These are phyloP conservation scores for Scomberomorus guttatus DNA, from an alignment of 2,797 vertebrate genomes.

Conservation along the genomic window DNA sequence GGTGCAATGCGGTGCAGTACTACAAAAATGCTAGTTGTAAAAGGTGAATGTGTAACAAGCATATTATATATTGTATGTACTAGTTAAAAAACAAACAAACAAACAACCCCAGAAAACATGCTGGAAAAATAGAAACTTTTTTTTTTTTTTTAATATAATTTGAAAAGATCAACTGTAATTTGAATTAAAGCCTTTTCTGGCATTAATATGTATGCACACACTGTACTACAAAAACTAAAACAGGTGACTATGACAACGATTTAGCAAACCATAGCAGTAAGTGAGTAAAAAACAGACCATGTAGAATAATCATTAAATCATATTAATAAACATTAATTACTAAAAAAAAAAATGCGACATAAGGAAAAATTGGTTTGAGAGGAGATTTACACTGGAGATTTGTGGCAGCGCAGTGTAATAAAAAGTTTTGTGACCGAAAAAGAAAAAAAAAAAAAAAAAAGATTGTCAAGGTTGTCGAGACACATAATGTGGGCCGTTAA, in stretches of 20 bases:
- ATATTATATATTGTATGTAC: no score
- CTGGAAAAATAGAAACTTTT: no score
- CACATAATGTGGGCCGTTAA: constrained; percentile 80
- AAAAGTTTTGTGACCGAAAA: constrained; percentile 75
- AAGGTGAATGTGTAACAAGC: constrained; percentile 15
- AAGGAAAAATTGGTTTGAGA: constrained; percentile 48
- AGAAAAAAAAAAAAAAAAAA: constrained; percentile 60
- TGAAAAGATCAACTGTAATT: background rate
- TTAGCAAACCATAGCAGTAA: constrained; percentile 6
- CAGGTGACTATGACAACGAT: constrained; percentile 22
- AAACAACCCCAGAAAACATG: no score
- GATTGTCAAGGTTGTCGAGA: constrained; percentile 79
- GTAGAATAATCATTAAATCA: constrained; percentile 54
- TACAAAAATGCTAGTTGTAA: background rate
- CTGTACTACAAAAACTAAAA: constrained; percentile 21
- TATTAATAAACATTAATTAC: constrained; percentile 57
- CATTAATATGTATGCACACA: background rate
- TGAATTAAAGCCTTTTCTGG: background rate
- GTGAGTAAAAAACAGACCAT: constrained; percentile 15
- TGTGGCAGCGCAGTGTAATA: constrained; percentile 74
- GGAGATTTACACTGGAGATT: constrained; percentile 74
- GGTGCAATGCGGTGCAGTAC: constrained; percentile 1
- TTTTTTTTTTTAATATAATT: no score
- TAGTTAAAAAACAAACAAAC: no score
- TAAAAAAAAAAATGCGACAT: constrained; percentile 44